Evolutionary conservation across 2,113 vertebrate genomes (phyloP), one percentile per base, ranked within the genome.

Genomic region (Tetrao urogallus): DNA sequence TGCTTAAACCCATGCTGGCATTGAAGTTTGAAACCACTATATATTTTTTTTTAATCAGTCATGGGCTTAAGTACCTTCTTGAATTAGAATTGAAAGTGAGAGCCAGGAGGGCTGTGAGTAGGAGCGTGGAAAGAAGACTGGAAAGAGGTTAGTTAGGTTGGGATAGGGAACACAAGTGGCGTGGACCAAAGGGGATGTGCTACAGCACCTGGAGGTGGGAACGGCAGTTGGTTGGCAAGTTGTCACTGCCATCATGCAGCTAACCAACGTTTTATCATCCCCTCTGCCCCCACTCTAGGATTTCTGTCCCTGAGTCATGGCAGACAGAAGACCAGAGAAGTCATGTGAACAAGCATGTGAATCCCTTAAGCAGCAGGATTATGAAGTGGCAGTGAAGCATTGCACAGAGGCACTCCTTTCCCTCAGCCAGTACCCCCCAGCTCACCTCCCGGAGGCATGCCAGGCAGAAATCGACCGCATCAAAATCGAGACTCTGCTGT

Each of bases 331-430:
- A 99, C 98, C 98, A 98, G 99, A 99, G 98, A 99, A 99, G 98
- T 98, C 99, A 98, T 99, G 99, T 99, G 99, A 99, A 99, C 98
- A 99, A 99, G 99, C 99, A 95, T 98, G 98, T 97, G 99, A 99
- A 98, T 99, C 98, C 80, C 98, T 99, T 97, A 98, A 98, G 96
- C 98, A 98, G 98, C 98, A 98, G 97, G 99, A 99, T 97, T 99
- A 99, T 98, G 99, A 99, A 97, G 98, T 98, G 94, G 98, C 98
- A 86, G 98, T 99, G 97, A 98, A 98, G 98, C 98, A 99, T 97
- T 99, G 99, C 98, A 99, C 99, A 77, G 99, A 99, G 86, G 98
- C 99, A 91, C 98, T 99, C 94, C 98, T 99, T 96, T 98, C 98
- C 95, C 98, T 99, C 70, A 98, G 98, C 96, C 98, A 98, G 92